phyloP scores from a whole-genome alignment of 2,113 vertebrate species.

The Callipepla californica region DNA sequence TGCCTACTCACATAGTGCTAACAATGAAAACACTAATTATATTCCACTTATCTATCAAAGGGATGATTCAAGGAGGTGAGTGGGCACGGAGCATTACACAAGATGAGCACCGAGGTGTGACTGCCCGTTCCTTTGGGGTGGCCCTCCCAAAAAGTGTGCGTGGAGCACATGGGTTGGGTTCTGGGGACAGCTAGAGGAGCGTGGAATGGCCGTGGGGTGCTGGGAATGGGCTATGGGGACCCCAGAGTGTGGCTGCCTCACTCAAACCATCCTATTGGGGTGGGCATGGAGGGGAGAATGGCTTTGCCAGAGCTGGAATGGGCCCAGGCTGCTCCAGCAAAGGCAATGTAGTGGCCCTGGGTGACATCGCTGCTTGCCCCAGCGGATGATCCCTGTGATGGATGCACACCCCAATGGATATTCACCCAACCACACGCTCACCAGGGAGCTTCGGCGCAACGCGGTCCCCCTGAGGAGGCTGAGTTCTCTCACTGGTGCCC shows the following conservation, averaged over 20 bases:
- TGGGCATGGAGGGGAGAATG: neutral
- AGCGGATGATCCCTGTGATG: no score
- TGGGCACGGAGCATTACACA: constrained; percentile 62
- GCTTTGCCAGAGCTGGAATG: neutral
- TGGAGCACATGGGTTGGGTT: neutral
- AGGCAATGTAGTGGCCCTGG: accelerated
- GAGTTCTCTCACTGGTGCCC: accelerated
- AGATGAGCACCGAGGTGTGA: neutral
- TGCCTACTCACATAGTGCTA: constrained; percentile 57
- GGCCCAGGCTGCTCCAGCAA: neutral
- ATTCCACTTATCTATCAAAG: constrained; percentile 63
- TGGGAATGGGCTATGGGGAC: accelerated
- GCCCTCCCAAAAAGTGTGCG: neutral
- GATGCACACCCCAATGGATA: neutral
- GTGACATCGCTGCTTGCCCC: accelerated
- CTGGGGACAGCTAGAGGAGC: neutral
- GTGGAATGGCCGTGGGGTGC: accelerated
- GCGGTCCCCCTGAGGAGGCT: neutral
- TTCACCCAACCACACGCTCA: neutral
- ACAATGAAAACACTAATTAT: constrained; percentile 71
- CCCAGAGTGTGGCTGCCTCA: neutral
- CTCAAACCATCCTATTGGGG: neutral
- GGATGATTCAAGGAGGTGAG: constrained; percentile 65
- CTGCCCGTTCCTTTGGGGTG: neutral
- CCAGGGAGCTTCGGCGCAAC: accelerated